phyloP scores from a whole-genome alignment of 2,888 invertebrate genomes.

The Oasisia sp. region DNA sequence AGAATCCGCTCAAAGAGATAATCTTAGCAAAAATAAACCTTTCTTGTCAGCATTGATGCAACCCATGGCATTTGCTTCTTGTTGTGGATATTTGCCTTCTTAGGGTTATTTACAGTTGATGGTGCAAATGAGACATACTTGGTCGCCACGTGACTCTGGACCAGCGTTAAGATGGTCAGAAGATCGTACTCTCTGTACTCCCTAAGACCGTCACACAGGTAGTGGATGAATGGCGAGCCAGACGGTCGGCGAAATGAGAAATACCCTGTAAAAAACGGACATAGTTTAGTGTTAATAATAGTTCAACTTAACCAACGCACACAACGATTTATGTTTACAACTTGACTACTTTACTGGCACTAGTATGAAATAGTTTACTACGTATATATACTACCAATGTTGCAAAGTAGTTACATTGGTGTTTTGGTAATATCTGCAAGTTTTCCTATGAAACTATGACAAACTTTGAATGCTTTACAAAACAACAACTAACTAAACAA shows the following conservation, averaged over 20 bases:
- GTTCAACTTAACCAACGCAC: background rate
- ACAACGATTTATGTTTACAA: background rate
- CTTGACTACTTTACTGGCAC: background rate
- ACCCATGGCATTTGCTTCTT: slow-evolving; percentile 12
- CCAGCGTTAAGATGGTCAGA: background rate
- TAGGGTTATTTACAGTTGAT: background rate
- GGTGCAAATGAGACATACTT: background rate
- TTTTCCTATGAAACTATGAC: no score
- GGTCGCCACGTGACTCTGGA: background rate
- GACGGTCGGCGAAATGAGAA: background rate
- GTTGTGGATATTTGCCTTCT: background rate
- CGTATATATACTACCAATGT: no score
- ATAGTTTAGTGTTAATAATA: background rate
- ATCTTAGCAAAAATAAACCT: slow-evolving; percentile 3
- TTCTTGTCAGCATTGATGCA: slow-evolving; percentile 10
- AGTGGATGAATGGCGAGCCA: background rate
- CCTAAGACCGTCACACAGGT: background rate
- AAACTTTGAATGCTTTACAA: no score
- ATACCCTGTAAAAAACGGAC: background rate
- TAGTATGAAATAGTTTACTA: no score
- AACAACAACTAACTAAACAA: no score
- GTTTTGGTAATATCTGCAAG: no score
- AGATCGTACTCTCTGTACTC: background rate
- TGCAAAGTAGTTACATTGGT: no score
- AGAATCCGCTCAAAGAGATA: background rate